Percentiles rank a stretch among this genome's conserved stretches.
These are phyloP conservation scores for Laterallus jamaicensis DNA, from an alignment of 2,113 vertebrate genomes.

Conservation along the genomic window DNA sequence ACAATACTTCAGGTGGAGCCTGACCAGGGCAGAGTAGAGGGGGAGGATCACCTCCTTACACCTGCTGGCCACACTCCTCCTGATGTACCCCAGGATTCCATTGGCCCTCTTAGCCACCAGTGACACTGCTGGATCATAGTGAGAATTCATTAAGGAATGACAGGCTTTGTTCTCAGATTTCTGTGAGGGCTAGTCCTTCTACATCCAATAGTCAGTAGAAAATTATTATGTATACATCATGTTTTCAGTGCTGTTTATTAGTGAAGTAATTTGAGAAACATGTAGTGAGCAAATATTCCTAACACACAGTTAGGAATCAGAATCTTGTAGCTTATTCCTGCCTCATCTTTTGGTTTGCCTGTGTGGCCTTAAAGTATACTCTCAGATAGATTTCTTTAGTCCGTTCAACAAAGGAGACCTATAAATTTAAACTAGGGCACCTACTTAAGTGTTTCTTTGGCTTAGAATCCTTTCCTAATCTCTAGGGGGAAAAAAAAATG, in stretches of 20 bases:
- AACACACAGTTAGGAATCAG: not conserved
- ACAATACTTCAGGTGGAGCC: too few species aligned
- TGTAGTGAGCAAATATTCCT: not conserved
- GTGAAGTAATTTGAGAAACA: not conserved
- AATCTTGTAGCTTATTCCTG: not conserved
- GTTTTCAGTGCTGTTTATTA: not conserved
- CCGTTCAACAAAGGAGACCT: not conserved
- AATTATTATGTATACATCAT: not conserved
- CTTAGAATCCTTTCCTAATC: conserved; percentile 34
- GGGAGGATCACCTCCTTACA: too few species aligned
- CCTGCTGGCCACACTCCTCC: too few species aligned
- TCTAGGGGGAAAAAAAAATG: not conserved
- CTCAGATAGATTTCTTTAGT: not conserved
- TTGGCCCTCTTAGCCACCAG: too few species aligned
- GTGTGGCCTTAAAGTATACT: not conserved
- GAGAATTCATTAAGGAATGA: not conserved
- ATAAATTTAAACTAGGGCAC: not conserved
- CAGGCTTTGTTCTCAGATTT: not conserved
- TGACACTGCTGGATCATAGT: too few species aligned
- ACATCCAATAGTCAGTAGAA: not conserved
- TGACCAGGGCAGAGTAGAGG: too few species aligned
- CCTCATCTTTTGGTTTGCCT: not conserved
- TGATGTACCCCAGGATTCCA: too few species aligned
- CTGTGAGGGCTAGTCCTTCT: not conserved
- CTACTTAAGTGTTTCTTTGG: conserved; percentile 25